phyloP scores from a whole-genome alignment of 2,113 vertebrate species.

The Protobothrops flavoviridis region DNA sequence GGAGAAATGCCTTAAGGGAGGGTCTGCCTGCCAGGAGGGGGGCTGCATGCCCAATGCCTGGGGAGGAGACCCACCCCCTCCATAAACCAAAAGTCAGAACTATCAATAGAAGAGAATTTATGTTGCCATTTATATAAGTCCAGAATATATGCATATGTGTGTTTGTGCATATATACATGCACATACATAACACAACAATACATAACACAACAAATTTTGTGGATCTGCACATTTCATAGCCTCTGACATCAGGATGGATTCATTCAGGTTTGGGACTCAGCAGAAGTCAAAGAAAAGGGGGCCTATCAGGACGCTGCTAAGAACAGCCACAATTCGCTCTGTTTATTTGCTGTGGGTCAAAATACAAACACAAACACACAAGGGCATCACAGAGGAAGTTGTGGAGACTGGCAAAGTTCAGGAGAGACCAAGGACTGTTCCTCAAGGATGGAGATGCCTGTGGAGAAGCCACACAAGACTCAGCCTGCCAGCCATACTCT shows the following conservation, averaged over 20 bases:
- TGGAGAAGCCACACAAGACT: neutral
- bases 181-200: rapidly evolving
- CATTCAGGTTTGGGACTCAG: neutral
- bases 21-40: neutral
- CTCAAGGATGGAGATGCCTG: neutral
- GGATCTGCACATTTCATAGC: neutral
- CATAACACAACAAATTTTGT: no score
- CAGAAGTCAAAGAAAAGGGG: neutral
- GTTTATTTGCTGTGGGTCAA: neutral
- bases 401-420: neutral
- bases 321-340: neutral
- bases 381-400: neutral
- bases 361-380: neutral
- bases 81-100: neutral
- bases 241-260: neutral
- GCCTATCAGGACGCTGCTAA: neutral
- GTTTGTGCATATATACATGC: no score
- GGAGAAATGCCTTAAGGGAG: neutral
- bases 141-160: neutral
- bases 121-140: neutral
- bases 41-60: neutral
- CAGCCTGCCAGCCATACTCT: neutral
- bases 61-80: neutral
- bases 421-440: neutral
- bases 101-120: neutral